Evolutionary conservation across 1,140 invertebrate species (phyloP).

Genomic region (Phocides pigmalion): DNA sequence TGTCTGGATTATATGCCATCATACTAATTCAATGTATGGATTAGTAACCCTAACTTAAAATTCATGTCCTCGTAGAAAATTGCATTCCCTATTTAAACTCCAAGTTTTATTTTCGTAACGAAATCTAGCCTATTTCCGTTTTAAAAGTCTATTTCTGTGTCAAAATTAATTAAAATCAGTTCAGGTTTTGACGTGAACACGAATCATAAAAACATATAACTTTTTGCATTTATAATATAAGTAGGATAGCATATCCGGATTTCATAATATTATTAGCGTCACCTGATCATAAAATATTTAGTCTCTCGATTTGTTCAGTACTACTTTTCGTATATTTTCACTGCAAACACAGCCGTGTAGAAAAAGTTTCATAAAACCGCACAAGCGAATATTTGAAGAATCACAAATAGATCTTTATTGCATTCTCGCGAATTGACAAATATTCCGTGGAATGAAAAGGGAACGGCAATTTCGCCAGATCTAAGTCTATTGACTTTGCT

Average conservation of each 20-base stretch:
- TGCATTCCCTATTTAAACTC: no score
- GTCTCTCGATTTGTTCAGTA: neutral
- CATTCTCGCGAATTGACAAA: slow-evolving; percentile 21
- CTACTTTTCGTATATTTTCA: neutral
- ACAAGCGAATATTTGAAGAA: slow-evolving; percentile 26
- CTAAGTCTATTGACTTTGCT: slow-evolving; percentile 27
- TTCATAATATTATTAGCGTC: neutral
- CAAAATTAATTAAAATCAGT: no score
- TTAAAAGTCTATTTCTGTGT: no score
- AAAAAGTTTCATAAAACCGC: slow-evolving; percentile 9
- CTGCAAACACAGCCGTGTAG: neutral
- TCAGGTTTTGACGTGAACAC: no score
- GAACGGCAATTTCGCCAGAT: slow-evolving; percentile 21
- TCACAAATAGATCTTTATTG: slow-evolving; percentile 22
- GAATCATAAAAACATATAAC: no score
- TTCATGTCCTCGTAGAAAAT: no score
- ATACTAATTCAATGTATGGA: no score
- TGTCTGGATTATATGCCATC: no score
- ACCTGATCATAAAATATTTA: neutral
- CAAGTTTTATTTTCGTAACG: no score
- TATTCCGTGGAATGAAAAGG: slow-evolving; percentile 25
- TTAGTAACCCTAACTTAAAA: no score
- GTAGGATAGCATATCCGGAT: neutral
- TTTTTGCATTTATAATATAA: no score
- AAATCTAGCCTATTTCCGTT: no score